Evolutionary conservation across 2,888 invertebrate species (phyloP), one percentile per base, ranked within the genome.

Genomic region (Melolontha melolontha): DNA sequence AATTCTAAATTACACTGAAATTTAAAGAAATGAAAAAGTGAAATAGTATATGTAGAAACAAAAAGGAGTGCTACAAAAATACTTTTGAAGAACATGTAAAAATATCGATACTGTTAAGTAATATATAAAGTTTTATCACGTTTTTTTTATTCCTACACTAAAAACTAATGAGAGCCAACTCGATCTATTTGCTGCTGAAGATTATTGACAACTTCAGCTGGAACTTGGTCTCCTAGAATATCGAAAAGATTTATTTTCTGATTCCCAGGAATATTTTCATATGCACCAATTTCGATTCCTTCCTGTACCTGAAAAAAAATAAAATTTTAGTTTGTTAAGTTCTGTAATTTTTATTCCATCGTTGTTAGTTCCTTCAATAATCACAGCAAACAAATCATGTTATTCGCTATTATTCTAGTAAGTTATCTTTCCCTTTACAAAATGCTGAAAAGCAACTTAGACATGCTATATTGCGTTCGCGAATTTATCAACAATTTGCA

Each of bases 121-220:
- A 34, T 34, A 59, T 68, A 69, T 62, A 69, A 62, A 49, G 49
- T n/a, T 6, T 47, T 65, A 65, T 65, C 65, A 65, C 65, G 65
- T 54, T 44, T 65, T 12, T 52, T 57, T 42, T 17, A 41, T 42
- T 41, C 17, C 39, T 12, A 34, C n/a, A 54, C 8, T 57, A 39
- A 41, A 14, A 50, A 65, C 83, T 85, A 89, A 79, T 89, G 88
- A 75, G 86, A 88, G 75, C 94, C 94, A 77, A 95, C 91, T 84
- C 92, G 90, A 82, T 95, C 94, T 77, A 95, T 91, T 84, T 94
- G 94, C 64, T 89, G 85, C 81, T 95, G 94, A 70, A 95, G 87
- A 84, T 95, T 95, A 86, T 91, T 93, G 81, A 95, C 92, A 42
- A 95, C 95, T 85, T 95, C 95, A 51, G 91, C 89, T 7, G 95